Base-by-base conservation (phyloP, 1,140 invertebrate species). In the Chrysoperla carnea region DNA sequence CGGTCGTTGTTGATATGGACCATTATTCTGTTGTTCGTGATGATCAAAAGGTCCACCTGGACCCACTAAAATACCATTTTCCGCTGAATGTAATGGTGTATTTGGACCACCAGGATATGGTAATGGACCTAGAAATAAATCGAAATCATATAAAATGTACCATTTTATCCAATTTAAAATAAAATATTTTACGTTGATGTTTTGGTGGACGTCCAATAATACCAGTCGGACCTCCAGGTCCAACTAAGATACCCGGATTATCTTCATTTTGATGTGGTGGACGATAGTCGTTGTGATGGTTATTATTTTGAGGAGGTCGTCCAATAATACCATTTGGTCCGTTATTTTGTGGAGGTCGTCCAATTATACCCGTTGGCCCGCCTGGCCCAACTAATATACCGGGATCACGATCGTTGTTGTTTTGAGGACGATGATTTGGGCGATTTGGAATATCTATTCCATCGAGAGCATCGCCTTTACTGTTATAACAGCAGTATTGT, bases 371-470 rank as follows among this genome's bases (percentile, higher is more conserved):
- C 0, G 65, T 70, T 6, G 70, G 70, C 41, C 70, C 70, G 3
- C 65, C 66, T 1, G 73, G 73, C 4, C 72, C 73, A 0, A 70
- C 67, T 1, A 75, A 54, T 6, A 74, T 51, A 5, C 70, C 67
- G 46, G 41, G 59, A 6, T 53, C 52, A 4, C 17, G 48, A 37
- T 53, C 50, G 47, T 41, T 42, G 33, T 6, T 57, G 46, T 61
- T 59, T 42, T 51, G 56, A 8, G 51, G 45, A 3, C 52, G 54
- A 44, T 61, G 52, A 3, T 55, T 50, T 11, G 59, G 55, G 27
- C 48, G 41, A 29, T 37, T 48, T 13, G 56, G 57, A 13, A 50
- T 39, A 33, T 33, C 9, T 11, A 53, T 57, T 11, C 53, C 53
- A 14, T 39, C 38, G 7, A 49, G 59, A 45, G 55, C 48, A 50